Conservation (phyloP, 1,140 invertebrate genomes). For the Capitella teleta region DNA sequence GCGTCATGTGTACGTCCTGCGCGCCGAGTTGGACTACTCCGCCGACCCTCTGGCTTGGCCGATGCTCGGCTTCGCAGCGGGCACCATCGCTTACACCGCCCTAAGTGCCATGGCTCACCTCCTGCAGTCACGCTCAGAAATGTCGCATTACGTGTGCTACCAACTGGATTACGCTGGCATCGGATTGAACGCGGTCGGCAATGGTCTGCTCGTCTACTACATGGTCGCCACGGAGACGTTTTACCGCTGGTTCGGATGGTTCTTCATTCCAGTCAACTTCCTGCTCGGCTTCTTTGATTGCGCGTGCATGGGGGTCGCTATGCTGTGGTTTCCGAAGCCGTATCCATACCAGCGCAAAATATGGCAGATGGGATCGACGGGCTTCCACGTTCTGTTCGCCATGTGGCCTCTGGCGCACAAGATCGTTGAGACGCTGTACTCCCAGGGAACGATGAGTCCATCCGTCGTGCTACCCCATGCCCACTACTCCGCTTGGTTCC, state of each 20-base stretch:
- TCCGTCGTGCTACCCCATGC: conserved; percentile 18
- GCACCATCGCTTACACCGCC: conserved; percentile 17
- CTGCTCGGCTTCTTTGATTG: conserved; percentile 20
- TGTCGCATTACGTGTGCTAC: conserved; percentile 26
- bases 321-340: conserved; percentile 17
- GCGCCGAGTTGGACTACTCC: conserved; percentile 15
- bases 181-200: conserved; percentile 23
- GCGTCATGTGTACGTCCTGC: neutral
- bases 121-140: conserved; percentile 25
- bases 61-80: conserved; percentile 17
- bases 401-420: conserved; percentile 16
- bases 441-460: conserved; percentile 11
- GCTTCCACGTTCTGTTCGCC: conserved; percentile 15
- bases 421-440: conserved; percentile 16
- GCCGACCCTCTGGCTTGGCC: conserved; percentile 18
- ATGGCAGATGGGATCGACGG: conserved; percentile 17
- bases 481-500: conserved; percentile 15
- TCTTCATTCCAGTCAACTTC: conserved; percentile 19
- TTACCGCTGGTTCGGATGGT: conserved; percentile 11
- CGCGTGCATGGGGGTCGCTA: conserved; percentile 18
- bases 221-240: conserved; percentile 13
- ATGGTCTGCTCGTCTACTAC: conserved; percentile 22
- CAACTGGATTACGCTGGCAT: conserved; percentile 32
- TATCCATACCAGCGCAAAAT: conserved; percentile 18
- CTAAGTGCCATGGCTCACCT: conserved; percentile 25